Evolutionary conservation across 2,888 invertebrate genomes (phyloP), one percentile per base, ranked within the genome.

Genomic region (Fragum whitleyi): DNA sequence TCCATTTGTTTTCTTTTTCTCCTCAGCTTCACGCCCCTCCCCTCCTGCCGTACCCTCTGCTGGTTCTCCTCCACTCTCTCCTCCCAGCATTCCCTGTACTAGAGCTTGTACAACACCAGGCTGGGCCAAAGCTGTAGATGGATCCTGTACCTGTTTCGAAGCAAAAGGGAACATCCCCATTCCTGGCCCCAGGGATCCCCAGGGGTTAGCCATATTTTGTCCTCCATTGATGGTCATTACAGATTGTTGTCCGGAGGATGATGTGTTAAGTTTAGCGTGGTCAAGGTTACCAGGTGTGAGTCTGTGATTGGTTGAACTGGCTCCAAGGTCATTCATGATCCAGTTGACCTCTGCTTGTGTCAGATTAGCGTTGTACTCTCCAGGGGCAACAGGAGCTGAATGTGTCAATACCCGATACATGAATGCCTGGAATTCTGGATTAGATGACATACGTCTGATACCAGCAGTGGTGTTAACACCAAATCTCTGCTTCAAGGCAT

Each of bases 381-480:
- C 85, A 26, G 79, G 85, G 14, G 77, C 73, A 14, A 77, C 42
- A 21, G 69, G 71, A 2, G 51, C 36, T 28, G 81, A 81, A 16
- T 71, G 61, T 3, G 77, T 77, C 61, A 85, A 59, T 19, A 81
- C 79, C 21, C 70, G 74, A 55, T 77, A 85, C 85, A 85, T 81
- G 65, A 85, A 85, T 16, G 79, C 74, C 47, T 81, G 79, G 55
- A 85, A 79, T 23, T 79, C 62, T 1, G 77, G 81, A 65, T 85
- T 73, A 36, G 68, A 9, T 11, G 81, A 77, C 75, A 69, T 77
- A 3, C 69, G 61, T 21, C 69, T 74, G 23, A 85, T 77, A 19
- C 69, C 81, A 19, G 61, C 69, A 7, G 85, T 79, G 0, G 74
- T 79, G 55, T 81, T 85, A 28, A 85, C 73, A 7, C 77, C 77